phyloP scores from a whole-genome alignment of 2,797 vertebrate species.

The Tenualosa ilisha region DNA sequence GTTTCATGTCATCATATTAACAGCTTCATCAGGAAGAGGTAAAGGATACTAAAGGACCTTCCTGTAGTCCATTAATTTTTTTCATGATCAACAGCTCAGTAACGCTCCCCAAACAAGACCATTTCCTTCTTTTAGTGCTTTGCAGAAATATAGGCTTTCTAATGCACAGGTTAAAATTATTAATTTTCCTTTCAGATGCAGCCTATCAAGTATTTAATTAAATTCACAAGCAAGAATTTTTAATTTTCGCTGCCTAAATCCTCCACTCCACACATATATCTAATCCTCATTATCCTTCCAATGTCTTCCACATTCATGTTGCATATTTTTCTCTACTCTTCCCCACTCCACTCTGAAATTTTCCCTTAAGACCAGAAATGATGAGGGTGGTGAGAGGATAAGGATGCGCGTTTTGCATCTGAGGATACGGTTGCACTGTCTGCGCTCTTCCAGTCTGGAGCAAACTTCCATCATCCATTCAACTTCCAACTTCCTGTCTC shows the following conservation, averaged over 20 bases:
- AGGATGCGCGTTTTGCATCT: neutral
- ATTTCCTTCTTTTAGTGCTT: slow-evolving; percentile 5
- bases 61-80: slow-evolving; percentile 43
- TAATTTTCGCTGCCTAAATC: neutral
- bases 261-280: neutral
- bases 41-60: neutral
- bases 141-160: slow-evolving; percentile 22
- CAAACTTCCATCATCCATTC: neutral
- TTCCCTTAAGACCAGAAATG: slow-evolving; percentile 6
- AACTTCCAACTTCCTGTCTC: neutral
- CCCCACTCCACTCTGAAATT: neutral
- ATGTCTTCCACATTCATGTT: neutral
- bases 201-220: slow-evolving; percentile 25
- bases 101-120: slow-evolving; percentile 16
- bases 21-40: neutral
- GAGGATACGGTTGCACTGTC: neutral
- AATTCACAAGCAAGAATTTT: slow-evolving; percentile 17
- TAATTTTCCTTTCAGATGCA: slow-evolving; percentile 28
- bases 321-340: neutral
- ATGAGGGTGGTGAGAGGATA: neutral
- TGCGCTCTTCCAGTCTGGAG: neutral
- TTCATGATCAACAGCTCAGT: slow-evolving; percentile 58
- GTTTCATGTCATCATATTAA: neutral
- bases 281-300: neutral
- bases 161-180: slow-evolving; percentile 28